Conservation (phyloP, 2,113 vertebrate species). For the Chionodraco myersi region DNA sequence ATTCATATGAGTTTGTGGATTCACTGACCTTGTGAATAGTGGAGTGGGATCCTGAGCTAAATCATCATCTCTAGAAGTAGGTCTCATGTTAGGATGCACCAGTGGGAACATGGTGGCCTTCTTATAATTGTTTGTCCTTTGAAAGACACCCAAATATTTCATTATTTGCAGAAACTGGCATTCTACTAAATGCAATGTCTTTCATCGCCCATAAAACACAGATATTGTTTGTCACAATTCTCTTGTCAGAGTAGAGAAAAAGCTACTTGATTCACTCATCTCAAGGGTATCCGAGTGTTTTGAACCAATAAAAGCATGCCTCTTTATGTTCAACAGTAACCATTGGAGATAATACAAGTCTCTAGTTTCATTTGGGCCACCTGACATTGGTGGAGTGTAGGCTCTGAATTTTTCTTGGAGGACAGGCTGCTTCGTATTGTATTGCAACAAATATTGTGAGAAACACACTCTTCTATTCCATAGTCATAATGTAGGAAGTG, state of each 20-base stretch:
- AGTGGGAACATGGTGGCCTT: not conserved
- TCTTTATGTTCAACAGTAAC: not conserved
- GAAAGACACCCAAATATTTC: not conserved
- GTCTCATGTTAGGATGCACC: conserved; percentile 8
- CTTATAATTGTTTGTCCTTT: not conserved
- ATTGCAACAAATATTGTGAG: not conserved
- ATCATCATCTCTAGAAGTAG: conserved; percentile 16
- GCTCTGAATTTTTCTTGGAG: not conserved
- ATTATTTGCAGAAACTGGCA: not conserved
- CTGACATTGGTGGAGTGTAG: conserved; percentile 14
- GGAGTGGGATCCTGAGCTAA: conserved; percentile 26
- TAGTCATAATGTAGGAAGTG: not conserved
- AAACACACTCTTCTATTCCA: not conserved
- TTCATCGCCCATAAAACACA: not conserved
- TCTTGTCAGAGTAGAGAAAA: not conserved
- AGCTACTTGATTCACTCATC: conserved; percentile 3
- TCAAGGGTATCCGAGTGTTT: conserved; percentile 1
- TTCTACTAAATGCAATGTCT: not conserved
- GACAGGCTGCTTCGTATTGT: not conserved
- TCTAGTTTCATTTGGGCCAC: conserved; percentile 10
- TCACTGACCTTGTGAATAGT: conserved; percentile 56
- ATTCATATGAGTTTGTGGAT: conserved; percentile 53
- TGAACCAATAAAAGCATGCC: conserved; percentile 14
- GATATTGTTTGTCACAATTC: not conserved
- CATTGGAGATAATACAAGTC: not conserved